phyloP scores from a whole-genome alignment of 2,888 invertebrate genomes.

The Eremobia ochroleuca region DNA sequence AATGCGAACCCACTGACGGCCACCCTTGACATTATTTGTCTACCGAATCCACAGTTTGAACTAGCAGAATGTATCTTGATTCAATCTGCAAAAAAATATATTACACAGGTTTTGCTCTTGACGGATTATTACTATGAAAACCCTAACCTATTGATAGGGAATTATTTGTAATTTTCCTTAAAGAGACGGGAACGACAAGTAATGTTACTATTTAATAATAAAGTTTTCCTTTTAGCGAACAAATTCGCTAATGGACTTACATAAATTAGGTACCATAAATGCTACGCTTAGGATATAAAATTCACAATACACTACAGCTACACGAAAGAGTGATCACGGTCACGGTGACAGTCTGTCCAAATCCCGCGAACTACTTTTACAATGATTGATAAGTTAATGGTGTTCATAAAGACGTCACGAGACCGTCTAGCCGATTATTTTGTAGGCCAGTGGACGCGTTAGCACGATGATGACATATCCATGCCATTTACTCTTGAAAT shows the following conservation, averaged over 20 bases:
- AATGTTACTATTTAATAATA: neutral
- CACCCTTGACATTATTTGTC: conserved; percentile 70
- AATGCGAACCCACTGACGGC: conserved; percentile 42
- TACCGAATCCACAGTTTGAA: conserved; percentile 21
- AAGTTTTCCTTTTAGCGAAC: neutral
- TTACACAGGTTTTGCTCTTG: neutral
- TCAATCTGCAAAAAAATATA: neutral
- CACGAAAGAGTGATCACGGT: neutral
- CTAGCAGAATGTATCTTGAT: conserved; percentile 14
- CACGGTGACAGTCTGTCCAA: neutral
- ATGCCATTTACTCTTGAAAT: conserved; percentile 18
- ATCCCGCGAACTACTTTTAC: conserved; percentile 8
- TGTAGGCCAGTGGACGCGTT: conserved; percentile 41
- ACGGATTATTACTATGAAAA: neutral
- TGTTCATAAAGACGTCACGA: conserved; percentile 27
- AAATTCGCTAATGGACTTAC: neutral
- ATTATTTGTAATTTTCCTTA: conserved; percentile 13
- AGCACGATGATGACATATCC: conserved; percentile 18
- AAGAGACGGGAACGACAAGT: neutral
- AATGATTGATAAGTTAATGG: conserved; percentile 21
- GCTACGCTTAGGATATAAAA: neutral
- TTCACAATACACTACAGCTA: neutral
- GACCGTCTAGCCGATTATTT: conserved; percentile 32
- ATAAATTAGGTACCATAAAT: no score
- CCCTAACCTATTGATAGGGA: neutral